Percentiles rank a stretch among this genome's conserved stretches.
Conservation (phyloP, 2,888 invertebrate species). For the Sesia apiformis region DNA sequence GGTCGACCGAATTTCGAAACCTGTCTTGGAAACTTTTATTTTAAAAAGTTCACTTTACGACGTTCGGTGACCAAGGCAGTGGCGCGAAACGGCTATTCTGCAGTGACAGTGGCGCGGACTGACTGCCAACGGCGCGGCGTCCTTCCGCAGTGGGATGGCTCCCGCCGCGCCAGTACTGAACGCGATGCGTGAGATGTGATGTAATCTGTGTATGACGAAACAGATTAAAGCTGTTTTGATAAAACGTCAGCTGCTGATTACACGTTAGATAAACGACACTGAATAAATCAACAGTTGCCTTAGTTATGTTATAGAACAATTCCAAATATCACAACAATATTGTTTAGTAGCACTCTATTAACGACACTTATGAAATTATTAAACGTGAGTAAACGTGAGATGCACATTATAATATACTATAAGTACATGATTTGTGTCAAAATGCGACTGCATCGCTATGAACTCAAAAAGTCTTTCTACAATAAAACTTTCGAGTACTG, state of each 20-base stretch:
- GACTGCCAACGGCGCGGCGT: slow-evolving; percentile 27
- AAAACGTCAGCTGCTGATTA: slow-evolving; percentile 26
- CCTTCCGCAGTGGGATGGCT: slow-evolving; percentile 65
- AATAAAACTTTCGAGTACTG: too few relatives aligned
- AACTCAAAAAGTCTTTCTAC: too few relatives aligned
- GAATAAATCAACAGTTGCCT: too few relatives aligned
- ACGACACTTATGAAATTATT: too few relatives aligned
- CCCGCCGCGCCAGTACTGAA: slow-evolving; percentile 58
- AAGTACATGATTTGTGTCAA: too few relatives aligned
- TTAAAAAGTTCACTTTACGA: not conserved
- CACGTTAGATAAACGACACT: too few relatives aligned
- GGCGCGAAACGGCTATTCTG: slow-evolving; percentile 49
- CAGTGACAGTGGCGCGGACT: slow-evolving; percentile 57
- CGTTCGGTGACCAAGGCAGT: slow-evolving; percentile 20
- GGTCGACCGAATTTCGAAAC: slow-evolving; percentile 18
- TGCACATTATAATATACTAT: too few relatives aligned
- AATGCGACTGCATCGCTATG: too few relatives aligned
- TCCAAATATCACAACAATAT: too few relatives aligned
- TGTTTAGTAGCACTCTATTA: too few relatives aligned
- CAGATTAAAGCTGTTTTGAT: slow-evolving; percentile 39
- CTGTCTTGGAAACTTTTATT: slow-evolving; percentile 9
- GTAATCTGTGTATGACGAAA: slow-evolving; percentile 61
- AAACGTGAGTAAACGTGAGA: too few relatives aligned
- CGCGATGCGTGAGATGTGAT: slow-evolving; percentile 49
- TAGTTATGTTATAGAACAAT: too few relatives aligned